These are phyloP conservation scores for Bergia sp. DNA, from an alignment of 92 coral and sea anemone species.

Conservation along the genomic window DNA sequence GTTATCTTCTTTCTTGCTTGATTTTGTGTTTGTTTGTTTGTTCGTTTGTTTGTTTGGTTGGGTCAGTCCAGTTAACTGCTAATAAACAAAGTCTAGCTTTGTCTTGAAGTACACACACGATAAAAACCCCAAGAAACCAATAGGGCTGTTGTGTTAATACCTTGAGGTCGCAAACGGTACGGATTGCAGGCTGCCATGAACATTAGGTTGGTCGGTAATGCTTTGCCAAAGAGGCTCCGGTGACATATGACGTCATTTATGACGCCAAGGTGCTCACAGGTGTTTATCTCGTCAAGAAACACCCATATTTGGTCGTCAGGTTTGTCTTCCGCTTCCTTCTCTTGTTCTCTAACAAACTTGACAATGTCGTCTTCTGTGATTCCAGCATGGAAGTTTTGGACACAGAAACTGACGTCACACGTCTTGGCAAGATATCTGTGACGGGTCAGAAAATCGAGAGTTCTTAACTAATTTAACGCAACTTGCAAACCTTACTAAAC, in stretches of 20 bases:
- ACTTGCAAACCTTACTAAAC: too few relatives aligned
- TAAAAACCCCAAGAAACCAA: not conserved
- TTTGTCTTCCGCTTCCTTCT: slow-evolving; percentile 45
- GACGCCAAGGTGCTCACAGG: slow-evolving; percentile 79
- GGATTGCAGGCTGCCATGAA: slow-evolving; percentile 85
- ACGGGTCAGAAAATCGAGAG: not conserved
- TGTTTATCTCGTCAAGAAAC: slow-evolving; percentile 85
- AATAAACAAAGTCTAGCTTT: too few relatives aligned
- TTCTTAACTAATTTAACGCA: not conserved
- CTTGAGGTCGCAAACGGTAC: slow-evolving; percentile 68
- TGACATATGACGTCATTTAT: slow-evolving; percentile 89
- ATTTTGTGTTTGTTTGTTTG: too few relatives aligned
- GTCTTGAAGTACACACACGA: not conserved
- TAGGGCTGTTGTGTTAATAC: slow-evolving; percentile 28
- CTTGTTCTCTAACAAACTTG: slow-evolving; percentile 56
- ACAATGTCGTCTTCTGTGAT: slow-evolving; percentile 71
- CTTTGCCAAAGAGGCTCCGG: slow-evolving; percentile 62
- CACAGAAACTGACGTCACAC: slow-evolving; percentile 65
- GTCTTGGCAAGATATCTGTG: slow-evolving; percentile 70
- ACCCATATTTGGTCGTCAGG: slow-evolving; percentile 68
- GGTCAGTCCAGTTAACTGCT: too few relatives aligned
- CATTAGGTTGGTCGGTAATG: slow-evolving; percentile 68
- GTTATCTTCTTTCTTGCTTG: too few relatives aligned
- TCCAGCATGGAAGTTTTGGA: slow-evolving; percentile 82
- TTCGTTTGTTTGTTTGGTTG: too few relatives aligned